Percentiles rank a stretch among this genome's conserved stretches.
Conservation (phyloP, 2,797 vertebrate genomes). For the Moxostoma hubbsi region DNA sequence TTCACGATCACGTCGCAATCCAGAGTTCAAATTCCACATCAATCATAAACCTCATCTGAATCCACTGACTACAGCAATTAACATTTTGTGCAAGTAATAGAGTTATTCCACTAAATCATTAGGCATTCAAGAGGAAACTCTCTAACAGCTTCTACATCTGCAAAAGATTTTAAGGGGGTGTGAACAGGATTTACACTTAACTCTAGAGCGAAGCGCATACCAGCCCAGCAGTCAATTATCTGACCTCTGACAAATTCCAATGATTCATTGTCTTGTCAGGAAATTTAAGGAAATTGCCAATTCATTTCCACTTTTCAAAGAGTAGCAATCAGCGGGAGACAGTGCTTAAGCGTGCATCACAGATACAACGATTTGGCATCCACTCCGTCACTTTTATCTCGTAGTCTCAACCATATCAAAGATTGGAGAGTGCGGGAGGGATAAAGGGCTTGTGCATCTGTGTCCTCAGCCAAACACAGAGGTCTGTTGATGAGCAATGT, state of each 20-base stretch:
- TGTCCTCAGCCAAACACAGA: slow-evolving; percentile 24
- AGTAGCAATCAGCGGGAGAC: slow-evolving; percentile 47
- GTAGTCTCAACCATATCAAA: slow-evolving; percentile 31
- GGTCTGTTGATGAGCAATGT: slow-evolving; percentile 46
- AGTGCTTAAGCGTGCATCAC: slow-evolving; percentile 53
- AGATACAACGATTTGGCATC: slow-evolving; percentile 40
- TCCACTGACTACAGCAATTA: slow-evolving; percentile 66
- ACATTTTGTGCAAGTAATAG: slow-evolving; percentile 53
- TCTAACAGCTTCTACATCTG: slow-evolving; percentile 37
- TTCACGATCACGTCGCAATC: slow-evolving; percentile 66
- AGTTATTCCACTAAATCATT: slow-evolving; percentile 48
- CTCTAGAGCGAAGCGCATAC: neutral
- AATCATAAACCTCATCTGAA: slow-evolving; percentile 20
- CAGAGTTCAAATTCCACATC: slow-evolving; percentile 72
- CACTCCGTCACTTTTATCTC: slow-evolving; percentile 37
- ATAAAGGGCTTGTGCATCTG: slow-evolving; percentile 35
- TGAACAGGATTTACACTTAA: slow-evolving; percentile 22
- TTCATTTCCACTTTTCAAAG: slow-evolving; percentile 43
- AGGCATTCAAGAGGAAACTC: slow-evolving; percentile 44
- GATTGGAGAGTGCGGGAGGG: slow-evolving; percentile 32
- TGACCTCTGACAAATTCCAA: slow-evolving; percentile 37
- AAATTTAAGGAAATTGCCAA: slow-evolving; percentile 31
- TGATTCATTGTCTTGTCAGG: slow-evolving; percentile 49
- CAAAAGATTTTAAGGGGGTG: slow-evolving; percentile 40
- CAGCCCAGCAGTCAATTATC: slow-evolving; percentile 38